phyloP scores from a whole-genome alignment of 2,113 vertebrate genomes.

The Apodemus speciosus region DNA sequence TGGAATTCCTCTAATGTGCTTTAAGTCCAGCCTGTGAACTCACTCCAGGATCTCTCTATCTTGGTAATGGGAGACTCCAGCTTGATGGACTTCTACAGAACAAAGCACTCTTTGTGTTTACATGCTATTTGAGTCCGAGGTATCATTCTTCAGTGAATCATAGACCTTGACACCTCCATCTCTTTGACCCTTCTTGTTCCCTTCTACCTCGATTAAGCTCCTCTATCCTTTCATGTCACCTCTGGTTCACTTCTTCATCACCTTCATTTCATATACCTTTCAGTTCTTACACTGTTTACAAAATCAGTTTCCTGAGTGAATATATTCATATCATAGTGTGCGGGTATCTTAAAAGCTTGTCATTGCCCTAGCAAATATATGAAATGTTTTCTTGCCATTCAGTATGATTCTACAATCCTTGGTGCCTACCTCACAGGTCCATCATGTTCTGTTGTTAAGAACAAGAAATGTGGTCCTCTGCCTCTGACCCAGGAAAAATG shows the following conservation, averaged over 20 bases:
- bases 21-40: too few species aligned
- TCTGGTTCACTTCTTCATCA: neutral
- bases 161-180: too few species aligned
- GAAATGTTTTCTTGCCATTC: neutral
- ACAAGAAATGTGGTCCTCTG: neutral
- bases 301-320: neutral
- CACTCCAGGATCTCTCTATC: too few species aligned
- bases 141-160: too few species aligned
- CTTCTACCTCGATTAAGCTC: neutral
- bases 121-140: too few species aligned
- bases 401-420: neutral
- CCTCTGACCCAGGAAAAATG: neutral
- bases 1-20: too few species aligned
- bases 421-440: neutral
- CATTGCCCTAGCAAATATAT: neutral
- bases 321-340: neutral
- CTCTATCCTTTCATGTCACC: neutral
- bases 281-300: neutral
- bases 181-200: neutral
- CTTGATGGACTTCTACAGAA: too few species aligned
- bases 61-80: too few species aligned
- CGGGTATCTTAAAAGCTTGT: neutral
- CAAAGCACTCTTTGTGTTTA: too few species aligned
- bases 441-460: neutral
- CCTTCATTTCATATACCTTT: neutral